Base-by-base conservation (phyloP, 2,797 vertebrate genomes). In the Lates japonicus region DNA sequence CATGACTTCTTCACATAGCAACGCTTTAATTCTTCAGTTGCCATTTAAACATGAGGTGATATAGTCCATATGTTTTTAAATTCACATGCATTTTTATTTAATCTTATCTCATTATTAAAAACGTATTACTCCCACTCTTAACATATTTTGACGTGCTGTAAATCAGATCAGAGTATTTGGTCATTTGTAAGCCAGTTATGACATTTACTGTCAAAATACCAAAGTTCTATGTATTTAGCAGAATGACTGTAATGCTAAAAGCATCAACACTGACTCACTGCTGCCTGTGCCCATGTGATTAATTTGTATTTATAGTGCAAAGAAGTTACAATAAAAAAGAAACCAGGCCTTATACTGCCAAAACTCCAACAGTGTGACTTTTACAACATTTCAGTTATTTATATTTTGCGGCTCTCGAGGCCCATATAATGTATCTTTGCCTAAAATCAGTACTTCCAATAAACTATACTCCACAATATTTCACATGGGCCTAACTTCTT, bases 201-300 rank as follows among this genome's bases (percentile, higher is more conserved):
- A 70, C 44, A 76, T 62, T 66, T n/a, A 39, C 42, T 66, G 49
- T 81, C 61, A 84, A 57, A 76, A 85, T 44, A 73, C 52, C 60
- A 54, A 49, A n/a, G 20, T 44, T 75, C 16, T 29, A 41, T 62
- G 60, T 41, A 46, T 84, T 74, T 66, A 72, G 61, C 54, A 44
- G 59, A 39, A 78, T 80, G 66, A 48, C 37, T 57, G 51, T 51
- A 35, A 82, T 41, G 8, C 33, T 67, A 29, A 74, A 78, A 69
- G 67, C 52, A 64, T 68, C 72, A 70, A 39, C 44, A 59, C 14
- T 78, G 48, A 65, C 42, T 78, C 74, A 77, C 7, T 65, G 48
- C 52, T 83, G 70, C 37, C 55, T 48, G 58, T 29, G 37, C 20
- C 5, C 67, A 57, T 63, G 61, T 69, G 59, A 70, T 74, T 74